Conservation (phyloP, 2,888 invertebrate genomes). For the Sussaba pulchella region DNA sequence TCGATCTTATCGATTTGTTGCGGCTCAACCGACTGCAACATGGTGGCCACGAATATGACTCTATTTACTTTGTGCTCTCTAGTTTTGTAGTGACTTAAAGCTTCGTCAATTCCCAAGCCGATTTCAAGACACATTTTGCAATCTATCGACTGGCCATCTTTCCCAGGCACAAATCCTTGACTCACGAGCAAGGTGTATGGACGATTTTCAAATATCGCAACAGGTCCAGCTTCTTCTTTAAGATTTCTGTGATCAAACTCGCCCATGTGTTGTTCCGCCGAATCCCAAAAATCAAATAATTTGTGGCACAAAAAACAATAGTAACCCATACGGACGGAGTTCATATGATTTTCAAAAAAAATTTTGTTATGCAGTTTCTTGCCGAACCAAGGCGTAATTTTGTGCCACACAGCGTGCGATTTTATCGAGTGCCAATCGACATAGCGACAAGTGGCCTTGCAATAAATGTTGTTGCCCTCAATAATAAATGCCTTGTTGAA, state of each 20-base stretch:
- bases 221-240: not conserved
- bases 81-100: not conserved
- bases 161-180: not conserved
- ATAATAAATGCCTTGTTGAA: not conserved
- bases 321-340: not conserved
- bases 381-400: slow-evolving; percentile 4
- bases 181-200: too few relatives aligned
- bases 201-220: not conserved
- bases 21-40: too few relatives aligned
- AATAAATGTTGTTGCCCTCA: not conserved
- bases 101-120: not conserved
- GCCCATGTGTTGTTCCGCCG: not conserved
- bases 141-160: not conserved
- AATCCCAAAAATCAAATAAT: slow-evolving; percentile 17
- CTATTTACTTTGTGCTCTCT: not conserved
- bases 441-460: not conserved
- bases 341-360: slow-evolving; percentile 13
- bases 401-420: not conserved
- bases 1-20: too few relatives aligned
- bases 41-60: too few relatives aligned
- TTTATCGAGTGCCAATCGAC: not conserved
- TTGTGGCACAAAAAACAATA: slow-evolving; percentile 37
- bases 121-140: slow-evolving; percentile 4
- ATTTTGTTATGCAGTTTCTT: not conserved
- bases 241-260: not conserved